Evolutionary conservation across 1,140 invertebrate species (phyloP).

Genomic region (Bactericera cockerelli): DNA sequence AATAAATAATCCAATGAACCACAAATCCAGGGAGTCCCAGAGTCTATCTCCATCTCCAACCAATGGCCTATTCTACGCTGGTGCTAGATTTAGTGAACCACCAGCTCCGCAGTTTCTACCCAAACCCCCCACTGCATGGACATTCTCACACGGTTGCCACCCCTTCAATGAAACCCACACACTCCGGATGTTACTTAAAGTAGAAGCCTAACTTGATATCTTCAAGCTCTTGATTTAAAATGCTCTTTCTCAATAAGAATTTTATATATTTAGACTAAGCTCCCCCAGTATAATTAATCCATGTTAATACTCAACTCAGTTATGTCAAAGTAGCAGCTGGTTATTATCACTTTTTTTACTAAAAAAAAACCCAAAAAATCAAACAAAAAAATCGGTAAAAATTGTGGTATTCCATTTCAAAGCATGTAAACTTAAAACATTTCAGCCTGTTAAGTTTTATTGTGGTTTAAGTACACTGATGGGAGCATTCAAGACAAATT

Average conservation of each 20-base stretch:
- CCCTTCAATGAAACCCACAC: not conserved
- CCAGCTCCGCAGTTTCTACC: conserved; percentile 40
- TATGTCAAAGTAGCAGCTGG: too few species aligned
- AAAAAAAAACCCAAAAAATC: not conserved
- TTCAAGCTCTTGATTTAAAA: not conserved
- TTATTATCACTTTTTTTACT: not conserved
- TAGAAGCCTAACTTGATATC: not conserved
- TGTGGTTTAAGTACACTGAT: too few species aligned
- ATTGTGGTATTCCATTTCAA: not conserved
- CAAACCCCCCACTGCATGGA: conserved; percentile 42
- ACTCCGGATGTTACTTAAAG: not conserved
- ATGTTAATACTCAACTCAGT: too few species aligned
- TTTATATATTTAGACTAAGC: too few species aligned
- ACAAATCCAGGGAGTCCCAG: not conserved
- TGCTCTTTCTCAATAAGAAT: too few species aligned
- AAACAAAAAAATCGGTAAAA: conserved; percentile 7
- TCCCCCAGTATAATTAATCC: too few species aligned
- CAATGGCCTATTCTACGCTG: conserved; percentile 34
- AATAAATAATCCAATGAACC: not conserved
- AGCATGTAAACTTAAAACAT: too few species aligned
- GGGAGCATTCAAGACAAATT: too few species aligned
- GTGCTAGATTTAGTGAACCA: conserved; percentile 43
- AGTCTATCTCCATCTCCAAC: conserved; percentile 19
- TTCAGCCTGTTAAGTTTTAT: too few species aligned
- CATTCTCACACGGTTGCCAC: conserved; percentile 11